A percentile compares a stretch with the other conserved stretches of the same genome.
Conservation (phyloP, 2,113 vertebrate genomes). For the Aspiorhynchus laticeps region DNA sequence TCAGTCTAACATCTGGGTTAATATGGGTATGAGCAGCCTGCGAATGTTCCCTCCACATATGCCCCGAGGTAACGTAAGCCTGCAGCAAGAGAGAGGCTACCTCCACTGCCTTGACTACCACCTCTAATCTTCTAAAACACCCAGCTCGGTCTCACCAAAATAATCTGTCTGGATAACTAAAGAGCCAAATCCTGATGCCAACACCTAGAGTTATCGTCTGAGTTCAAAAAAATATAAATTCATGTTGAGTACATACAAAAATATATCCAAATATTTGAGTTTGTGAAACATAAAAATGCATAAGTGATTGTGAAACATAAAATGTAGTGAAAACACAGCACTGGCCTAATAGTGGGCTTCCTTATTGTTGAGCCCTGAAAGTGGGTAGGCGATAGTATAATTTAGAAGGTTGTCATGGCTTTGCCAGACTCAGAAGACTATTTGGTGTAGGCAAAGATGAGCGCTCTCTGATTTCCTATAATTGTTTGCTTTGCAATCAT, state of each 20-base stretch:
- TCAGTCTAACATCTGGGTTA: conserved; percentile 99
- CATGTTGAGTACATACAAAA: not conserved
- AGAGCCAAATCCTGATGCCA: conserved; percentile 44
- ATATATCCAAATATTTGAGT: not conserved
- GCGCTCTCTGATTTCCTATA: conserved; percentile 36
- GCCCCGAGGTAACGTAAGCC: conserved; percentile 98
- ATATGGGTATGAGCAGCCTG: conserved; percentile 99
- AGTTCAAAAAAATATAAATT: conserved; percentile 8
- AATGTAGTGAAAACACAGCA: not conserved
- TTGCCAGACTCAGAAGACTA: conserved; percentile 24
- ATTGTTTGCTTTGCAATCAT: conserved; percentile 33
- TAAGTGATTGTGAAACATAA: not conserved
- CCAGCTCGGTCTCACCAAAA: conserved; percentile 15
- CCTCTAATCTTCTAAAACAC: conserved; percentile 51
- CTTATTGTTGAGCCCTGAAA: not conserved
- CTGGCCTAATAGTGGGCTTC: conserved; percentile 23
- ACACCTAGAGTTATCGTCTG: conserved; percentile 28
- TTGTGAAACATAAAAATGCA: not conserved
- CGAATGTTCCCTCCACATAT: conserved; percentile 96
- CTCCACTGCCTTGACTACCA: conserved; percentile 40
- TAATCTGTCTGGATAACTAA: conserved; percentile 26
- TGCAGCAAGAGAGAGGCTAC: conserved; percentile 89
- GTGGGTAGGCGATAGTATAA: not conserved
- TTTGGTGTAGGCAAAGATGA: conserved; percentile 42
- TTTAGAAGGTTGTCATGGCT: not conserved